Evolutionary conservation across 2,113 vertebrate genomes (phyloP), one percentile per base, ranked within the genome.

Genomic region (Atlantisia rogersi): DNA sequence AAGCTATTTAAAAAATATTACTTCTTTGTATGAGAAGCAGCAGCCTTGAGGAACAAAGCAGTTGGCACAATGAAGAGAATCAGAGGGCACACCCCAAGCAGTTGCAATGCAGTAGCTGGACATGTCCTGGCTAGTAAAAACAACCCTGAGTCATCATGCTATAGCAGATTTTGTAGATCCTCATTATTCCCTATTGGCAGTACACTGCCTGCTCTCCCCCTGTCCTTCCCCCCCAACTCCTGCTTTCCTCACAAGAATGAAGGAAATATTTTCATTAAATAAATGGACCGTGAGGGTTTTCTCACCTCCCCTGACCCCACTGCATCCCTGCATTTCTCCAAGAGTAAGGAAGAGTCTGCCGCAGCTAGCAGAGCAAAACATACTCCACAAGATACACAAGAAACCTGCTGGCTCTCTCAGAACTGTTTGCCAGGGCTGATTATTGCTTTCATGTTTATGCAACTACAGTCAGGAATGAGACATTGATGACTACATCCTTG

Each of bases 91-190:
- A 81, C 64, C 86, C 68, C 68, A 19, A 56, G 77, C 64, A 46
- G 53, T 68, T 19, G 12, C 62, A 85, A 5, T n/a, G 88, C 93
- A 95, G 91, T 14, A 55, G 92, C 74, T 71, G 77, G 86, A 79
- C 83, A 37, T 52, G 84, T 48, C 70, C 77, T 68, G 79, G 83
- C 91, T 44, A 12, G 89, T 68, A 64, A n/a, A 82, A 71, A 40
- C 88, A 84, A 59, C 20, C 88, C 88, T 78, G 82, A 94, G 53
- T 93, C 92, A 84, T 44, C 35, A 31, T 5, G 42, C 82, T 31
- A 6, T 0, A 77, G 76, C 60, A 91, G 35, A 52, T 53, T 68
- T 32, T 39, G 79, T 22, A 68, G 85, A 80, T 92, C 75, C 69
- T 90, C 29, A 2, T 21, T 55, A 63, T 56, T 93, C 64, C 46